Base-by-base conservation (phyloP, 2,113 vertebrate species). In the Oryzias woworae region DNA sequence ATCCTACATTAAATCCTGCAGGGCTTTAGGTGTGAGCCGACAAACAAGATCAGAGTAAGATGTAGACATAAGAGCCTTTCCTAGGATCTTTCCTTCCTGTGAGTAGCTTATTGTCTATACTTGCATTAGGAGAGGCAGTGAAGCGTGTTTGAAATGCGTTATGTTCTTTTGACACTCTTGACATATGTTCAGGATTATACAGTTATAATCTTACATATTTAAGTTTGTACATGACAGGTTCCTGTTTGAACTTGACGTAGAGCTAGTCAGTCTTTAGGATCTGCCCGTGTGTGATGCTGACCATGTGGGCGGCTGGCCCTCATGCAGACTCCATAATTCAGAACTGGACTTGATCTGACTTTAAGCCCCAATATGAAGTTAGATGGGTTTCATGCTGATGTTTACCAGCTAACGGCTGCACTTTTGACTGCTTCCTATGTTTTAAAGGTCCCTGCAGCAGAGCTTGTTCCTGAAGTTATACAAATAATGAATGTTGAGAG, bases 201-300 rank as follows among this genome's bases (percentile, higher is more conserved):
- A 36, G 2, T 36, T 36, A 36, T 36, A 36, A 36, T 8, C 36
- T 36, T 10, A 36, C 12, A 28, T 28, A 28, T 28, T 28, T 20
- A 20, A 36, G 36, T 12, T 10, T 36, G 36, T 36, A 36, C 10
- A 12, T 10, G 36, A 12, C 8, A 10, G 8, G 1, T 7, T 36
- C 31, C 31, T 36, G 36, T 36, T 36, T 36, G 36, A 28, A 28
- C 26, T 28, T 28, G 49, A 41, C 56, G 66, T 64, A 61, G 75
- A 75, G 71, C 63, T 52, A 55, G 65, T 20, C 51, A 76, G 83
- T 76, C 80, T 70, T 85, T 77, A 83, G 83, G 76, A 84, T 85
- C 83, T 66, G 82, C 75, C 86, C 85, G 85, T 85, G 84, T 88
- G 49, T 54, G 83, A 73, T 62, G 59, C 17, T 58, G 73, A 71